These are phyloP conservation scores for Prenolepis imparis DNA, from an alignment of 2,888 invertebrate genomes.

Conservation along the genomic window DNA sequence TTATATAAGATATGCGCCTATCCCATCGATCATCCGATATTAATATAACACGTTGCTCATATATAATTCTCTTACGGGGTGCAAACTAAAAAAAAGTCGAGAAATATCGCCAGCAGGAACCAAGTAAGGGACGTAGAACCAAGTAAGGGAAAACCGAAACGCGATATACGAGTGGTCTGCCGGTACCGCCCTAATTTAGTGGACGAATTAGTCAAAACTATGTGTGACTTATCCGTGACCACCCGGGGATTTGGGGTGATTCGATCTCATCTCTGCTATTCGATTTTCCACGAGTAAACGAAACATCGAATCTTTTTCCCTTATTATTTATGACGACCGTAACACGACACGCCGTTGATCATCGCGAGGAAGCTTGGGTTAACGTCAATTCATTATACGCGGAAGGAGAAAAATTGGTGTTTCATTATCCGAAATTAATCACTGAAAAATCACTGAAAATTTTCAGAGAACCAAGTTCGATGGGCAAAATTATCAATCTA, in stretches of 20 bases:
- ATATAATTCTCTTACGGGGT: not conserved
- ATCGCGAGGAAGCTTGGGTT: constrained; percentile 38
- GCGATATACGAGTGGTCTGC: constrained; percentile 56
- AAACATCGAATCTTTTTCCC: constrained; percentile 62
- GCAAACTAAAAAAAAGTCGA: constrained; percentile 4
- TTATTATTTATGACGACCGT: constrained; percentile 67
- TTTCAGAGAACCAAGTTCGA: not conserved
- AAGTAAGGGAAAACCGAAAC: constrained; percentile 60
- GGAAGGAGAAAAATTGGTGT: not conserved
- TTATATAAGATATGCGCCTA: constrained; percentile 54
- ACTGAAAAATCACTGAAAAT: constrained; percentile 8
- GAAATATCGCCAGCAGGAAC: constrained; percentile 17
- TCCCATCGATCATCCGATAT: constrained; percentile 32
- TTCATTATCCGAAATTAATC: not conserved
- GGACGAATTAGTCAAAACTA: constrained; percentile 65
- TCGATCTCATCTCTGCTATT: constrained; percentile 5
- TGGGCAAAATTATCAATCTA: not conserved
- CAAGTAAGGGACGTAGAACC: constrained; percentile 29
- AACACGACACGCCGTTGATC: constrained; percentile 58
- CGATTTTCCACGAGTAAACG: not conserved
- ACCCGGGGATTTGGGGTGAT: constrained; percentile 10
- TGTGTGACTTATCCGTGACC: constrained; percentile 37
- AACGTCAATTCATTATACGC: constrained; percentile 31
- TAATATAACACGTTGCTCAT: not conserved
- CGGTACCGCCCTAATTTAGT: constrained; percentile 54